These are phyloP conservation scores for Pangasianodon gigas DNA, from an alignment of 2,113 vertebrate species.

Conservation along the genomic window DNA sequence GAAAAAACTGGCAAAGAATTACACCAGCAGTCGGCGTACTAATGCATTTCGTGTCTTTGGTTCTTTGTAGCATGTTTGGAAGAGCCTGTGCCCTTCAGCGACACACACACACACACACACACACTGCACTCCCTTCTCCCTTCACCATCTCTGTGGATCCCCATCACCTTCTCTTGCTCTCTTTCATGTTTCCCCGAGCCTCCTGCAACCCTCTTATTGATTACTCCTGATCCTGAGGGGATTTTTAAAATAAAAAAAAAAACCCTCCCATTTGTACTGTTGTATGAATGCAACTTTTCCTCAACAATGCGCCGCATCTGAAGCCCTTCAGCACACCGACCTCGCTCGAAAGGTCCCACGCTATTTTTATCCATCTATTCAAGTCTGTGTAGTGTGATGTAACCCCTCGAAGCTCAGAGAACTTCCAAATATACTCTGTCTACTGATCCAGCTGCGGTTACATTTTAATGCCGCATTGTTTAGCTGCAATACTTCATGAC, in stretches of 20 bases:
- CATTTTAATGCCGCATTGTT: background rate
- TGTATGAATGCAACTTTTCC: conserved; percentile 7
- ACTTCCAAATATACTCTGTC: background rate
- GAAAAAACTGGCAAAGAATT: background rate
- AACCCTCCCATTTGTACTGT: background rate
- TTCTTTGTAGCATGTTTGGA: background rate
- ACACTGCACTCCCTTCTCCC: background rate
- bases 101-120: conserved; percentile 18
- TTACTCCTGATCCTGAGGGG: conserved; percentile 31
- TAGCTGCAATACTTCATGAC: background rate
- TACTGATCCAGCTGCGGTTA: background rate
- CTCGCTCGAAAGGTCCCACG: conserved; percentile 1
- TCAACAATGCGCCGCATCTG: background rate
- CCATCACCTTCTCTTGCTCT: conserved; percentile 7
- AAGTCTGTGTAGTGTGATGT: background rate
- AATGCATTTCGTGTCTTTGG: background rate
- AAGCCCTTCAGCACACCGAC: background rate
- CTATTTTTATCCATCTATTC: background rate
- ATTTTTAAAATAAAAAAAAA: background rate
- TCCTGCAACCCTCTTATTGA: conserved; percentile 39
- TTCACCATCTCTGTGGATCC: background rate
- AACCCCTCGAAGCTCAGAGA: background rate
- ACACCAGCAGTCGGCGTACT: background rate
- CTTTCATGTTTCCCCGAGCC: conserved; percentile 14
- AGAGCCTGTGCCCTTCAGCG: background rate